Evolutionary conservation across 2,797 vertebrate genomes (phyloP), one percentile per base, ranked within the genome.

Genomic region (Lutjanus argentimaculatus): DNA sequence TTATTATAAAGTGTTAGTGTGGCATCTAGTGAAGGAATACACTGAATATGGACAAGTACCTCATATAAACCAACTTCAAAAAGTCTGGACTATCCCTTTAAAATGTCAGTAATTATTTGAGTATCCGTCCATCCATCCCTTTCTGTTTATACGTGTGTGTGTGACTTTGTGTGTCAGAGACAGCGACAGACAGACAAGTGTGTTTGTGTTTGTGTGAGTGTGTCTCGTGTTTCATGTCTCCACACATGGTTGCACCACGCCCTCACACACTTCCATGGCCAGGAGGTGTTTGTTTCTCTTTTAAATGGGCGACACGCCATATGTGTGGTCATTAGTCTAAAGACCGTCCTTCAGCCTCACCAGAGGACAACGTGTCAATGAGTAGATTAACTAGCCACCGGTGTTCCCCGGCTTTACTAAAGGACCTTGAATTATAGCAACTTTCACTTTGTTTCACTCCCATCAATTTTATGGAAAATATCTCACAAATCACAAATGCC

Each of bases 281-380:
- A 92, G 91, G 90, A 95, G 95, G 88, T 95, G 94, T 95, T 95
- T 95, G 94, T 96, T 96, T 95, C 92, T 93, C 88, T 95, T 95
- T 95, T 93, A 95, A 95, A 95, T 92, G 93, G 92, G 93, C 89
- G 86, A 94, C 88, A 55, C 75, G 79, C 92, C 92, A 95, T 94
- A 95, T 96, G 95, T 93, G 92, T 89, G 94, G 94, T 95, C 94
- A 96, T 96, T 96, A 95, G 94, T 95, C 93, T 95, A 93, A 89
- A 93, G 91, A 93, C 61, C 70, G 94, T 95, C 94, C 95, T 96
- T 95, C 93, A 94, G 91, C 93, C 83, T 84, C 91, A 89, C 88
- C 92, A 95, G 91, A 96, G 95, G 95, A 96, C 95, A 85, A 93
- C 57, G 69, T 95, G 95, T 95, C 95, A 95, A 95, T 95, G 93